Conservation (phyloP, 2,888 invertebrate genomes). For the Falcaria lacertinaria region DNA sequence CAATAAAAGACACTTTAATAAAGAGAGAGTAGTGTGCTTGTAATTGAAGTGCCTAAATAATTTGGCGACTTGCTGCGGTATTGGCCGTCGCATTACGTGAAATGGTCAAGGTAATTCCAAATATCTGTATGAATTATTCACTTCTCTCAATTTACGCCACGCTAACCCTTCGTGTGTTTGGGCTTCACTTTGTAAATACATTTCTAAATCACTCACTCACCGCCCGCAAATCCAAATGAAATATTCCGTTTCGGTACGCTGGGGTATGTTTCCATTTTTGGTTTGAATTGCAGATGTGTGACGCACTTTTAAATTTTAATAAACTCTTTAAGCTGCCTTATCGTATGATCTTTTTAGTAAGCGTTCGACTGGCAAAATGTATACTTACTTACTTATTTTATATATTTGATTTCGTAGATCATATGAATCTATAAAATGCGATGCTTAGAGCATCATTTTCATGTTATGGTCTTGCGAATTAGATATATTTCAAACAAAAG, state of each 20-base stretch:
- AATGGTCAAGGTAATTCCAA: slow-evolving; percentile 77
- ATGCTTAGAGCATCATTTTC: too few relatives aligned
- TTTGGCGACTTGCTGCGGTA: slow-evolving; percentile 44
- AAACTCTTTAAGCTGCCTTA: slow-evolving; percentile 18
- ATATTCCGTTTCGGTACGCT: slow-evolving; percentile 30
- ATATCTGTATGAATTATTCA: slow-evolving; percentile 66
- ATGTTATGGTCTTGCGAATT: too few relatives aligned
- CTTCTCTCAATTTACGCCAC: slow-evolving; percentile 60
- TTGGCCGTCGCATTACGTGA: slow-evolving; percentile 65
- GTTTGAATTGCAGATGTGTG: slow-evolving; percentile 47
- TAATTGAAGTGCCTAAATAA: slow-evolving; percentile 53
- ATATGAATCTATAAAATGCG: too few relatives aligned
- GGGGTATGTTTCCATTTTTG: slow-evolving; percentile 38
- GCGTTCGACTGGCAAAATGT: not conserved
- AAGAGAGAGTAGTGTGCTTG: slow-evolving; percentile 42
- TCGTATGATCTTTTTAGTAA: slow-evolving; percentile 6
- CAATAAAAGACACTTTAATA: slow-evolving; percentile 51
- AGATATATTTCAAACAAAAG: too few relatives aligned
- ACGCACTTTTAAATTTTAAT: slow-evolving; percentile 36
- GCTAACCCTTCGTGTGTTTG: slow-evolving; percentile 71
- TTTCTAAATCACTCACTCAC: slow-evolving; percentile 63
- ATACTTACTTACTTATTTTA: too few relatives aligned
- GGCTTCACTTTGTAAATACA: slow-evolving; percentile 70
- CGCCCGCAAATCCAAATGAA: slow-evolving; percentile 44
- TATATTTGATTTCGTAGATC: too few relatives aligned